Conservation (phyloP, 1,140 invertebrate species). For the Mactra quadrangularis region DNA sequence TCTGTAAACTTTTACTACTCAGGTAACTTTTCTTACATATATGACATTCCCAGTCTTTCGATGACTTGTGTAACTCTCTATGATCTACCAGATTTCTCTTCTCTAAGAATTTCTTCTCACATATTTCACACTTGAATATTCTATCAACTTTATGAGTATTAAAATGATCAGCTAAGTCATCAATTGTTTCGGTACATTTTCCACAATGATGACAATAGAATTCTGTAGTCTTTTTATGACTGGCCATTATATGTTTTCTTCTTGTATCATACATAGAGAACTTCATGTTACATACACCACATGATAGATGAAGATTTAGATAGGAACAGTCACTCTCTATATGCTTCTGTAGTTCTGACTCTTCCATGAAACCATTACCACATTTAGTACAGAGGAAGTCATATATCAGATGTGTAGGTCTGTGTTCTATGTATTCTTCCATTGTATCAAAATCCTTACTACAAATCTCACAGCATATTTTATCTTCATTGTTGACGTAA, state of each 20-base stretch:
- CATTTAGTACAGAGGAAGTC: conserved; percentile 33
- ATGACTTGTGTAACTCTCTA: conserved; percentile 23
- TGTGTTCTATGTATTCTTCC: conserved; percentile 46
- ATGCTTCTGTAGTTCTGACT: conserved; percentile 7
- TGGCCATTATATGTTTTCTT: conserved; percentile 34
- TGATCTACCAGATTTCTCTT: conserved; percentile 51
- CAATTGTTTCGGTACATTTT: background rate
- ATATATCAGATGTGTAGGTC: conserved; percentile 28
- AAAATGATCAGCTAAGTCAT: conserved; percentile 17
- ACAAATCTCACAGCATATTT: conserved; percentile 43
- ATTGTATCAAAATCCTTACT: conserved; percentile 43
- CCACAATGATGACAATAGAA: conserved; percentile 48
- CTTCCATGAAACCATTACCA: conserved; percentile 42
- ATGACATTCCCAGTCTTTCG: conserved; percentile 27
- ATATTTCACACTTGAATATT: conserved; percentile 43
- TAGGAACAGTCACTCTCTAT: background rate
- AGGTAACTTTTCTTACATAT: conserved; percentile 37
- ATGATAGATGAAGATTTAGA: conserved; percentile 20
- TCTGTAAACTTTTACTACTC: conserved; percentile 39
- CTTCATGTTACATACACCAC: conserved; percentile 39
- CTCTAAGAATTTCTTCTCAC: conserved; percentile 42
- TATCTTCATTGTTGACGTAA: conserved; percentile 26
- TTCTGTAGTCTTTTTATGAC: conserved; percentile 27
- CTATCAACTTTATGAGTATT: conserved; percentile 27
- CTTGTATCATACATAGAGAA: conserved; percentile 46